Base-by-base conservation (phyloP, 2,797 vertebrate genomes). In the Discoglossus pictus region DNA sequence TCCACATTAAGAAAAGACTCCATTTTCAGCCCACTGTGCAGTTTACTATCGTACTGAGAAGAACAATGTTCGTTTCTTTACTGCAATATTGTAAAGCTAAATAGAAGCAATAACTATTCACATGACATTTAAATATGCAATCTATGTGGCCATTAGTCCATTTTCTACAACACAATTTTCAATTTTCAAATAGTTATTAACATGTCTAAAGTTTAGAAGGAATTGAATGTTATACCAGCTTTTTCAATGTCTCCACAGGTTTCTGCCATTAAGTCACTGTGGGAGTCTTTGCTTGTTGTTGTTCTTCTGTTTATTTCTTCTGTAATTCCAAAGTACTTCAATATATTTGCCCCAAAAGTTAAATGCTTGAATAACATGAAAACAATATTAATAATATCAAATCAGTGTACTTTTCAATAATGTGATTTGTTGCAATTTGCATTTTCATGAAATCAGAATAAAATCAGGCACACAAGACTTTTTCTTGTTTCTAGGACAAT, bases 121-220 rank as follows among this genome's bases (percentile, higher is more conserved):
- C 21, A 18, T 27, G 39, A 43, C 23, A 59, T 43, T 59, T 59
- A 59, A 59, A 43, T 59, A 42, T 16, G 31, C 55, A 40, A 43
- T 59, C 38, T 27, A 59, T 43, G 23, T 7, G 20, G 24, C 20
- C 20, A 59, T 43, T 59, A 59, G 38, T 43, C 15, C 23, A 43
- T 6, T 27, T 42, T n/a, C 23, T 31, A 27, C 18, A 59, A 43
- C 43, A 59, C 13, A 59, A 43, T 59, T 21, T 59, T 31, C 13
- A 9, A 18, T 59, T 55, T 56, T 31, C n/a, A 39, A 24, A 17
- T 59, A 43, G 55, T 59, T 59, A 59, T 59, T 59, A 27, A 24
- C 15, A 59, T 43, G 39, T 39, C 55, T 43, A 16, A 59, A 27
- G 39, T 59, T 27, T 59, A 27, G 8, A 59, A 43, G 15, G 39